phyloP scores from a whole-genome alignment of 2,113 vertebrate genomes.

The Mungos mungo region DNA sequence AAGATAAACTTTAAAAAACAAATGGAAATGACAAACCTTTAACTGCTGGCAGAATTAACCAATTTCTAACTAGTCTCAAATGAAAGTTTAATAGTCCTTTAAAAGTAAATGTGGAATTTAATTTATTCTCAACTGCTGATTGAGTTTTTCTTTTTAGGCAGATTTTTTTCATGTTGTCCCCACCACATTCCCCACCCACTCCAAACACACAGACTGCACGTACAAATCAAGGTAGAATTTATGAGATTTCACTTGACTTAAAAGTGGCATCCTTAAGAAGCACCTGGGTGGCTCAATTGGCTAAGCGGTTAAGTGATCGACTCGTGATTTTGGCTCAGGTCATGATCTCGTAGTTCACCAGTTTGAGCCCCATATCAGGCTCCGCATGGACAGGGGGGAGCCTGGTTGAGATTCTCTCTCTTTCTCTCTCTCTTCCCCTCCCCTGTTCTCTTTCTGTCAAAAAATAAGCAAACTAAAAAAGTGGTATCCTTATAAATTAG shows the following conservation, averaged over 20 bases:
- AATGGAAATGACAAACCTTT: not conserved
- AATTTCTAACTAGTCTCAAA: constrained; percentile 50
- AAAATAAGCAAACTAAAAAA: not conserved
- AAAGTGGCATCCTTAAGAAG: not conserved
- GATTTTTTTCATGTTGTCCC: constrained; percentile 33
- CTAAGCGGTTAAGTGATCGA: too few relatives aligned
- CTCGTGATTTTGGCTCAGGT: too few relatives aligned
- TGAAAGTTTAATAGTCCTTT: constrained; percentile 48
- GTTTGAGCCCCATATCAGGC: too few relatives aligned
- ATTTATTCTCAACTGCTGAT: constrained; percentile 39
- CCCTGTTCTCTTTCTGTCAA: too few relatives aligned
- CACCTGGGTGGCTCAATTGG: too few relatives aligned
- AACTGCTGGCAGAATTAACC: constrained; percentile 59
- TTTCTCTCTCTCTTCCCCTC: too few relatives aligned
- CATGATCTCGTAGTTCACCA: too few relatives aligned
- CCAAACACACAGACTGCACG: not conserved
- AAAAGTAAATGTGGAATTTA: constrained; percentile 41
- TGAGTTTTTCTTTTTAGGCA: not conserved
- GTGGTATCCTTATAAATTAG: constrained; percentile 35
- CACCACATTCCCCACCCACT: rapidly evolving
- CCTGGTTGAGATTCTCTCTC: too few relatives aligned
- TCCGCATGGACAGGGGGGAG: too few relatives aligned
- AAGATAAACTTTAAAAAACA: too few relatives aligned
- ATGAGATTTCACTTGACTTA: constrained; percentile 2
- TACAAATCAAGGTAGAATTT: constrained; percentile 41